These are phyloP conservation scores for Mus spretus DNA, from an alignment of 2,797 vertebrate genomes.

Conservation along the genomic window DNA sequence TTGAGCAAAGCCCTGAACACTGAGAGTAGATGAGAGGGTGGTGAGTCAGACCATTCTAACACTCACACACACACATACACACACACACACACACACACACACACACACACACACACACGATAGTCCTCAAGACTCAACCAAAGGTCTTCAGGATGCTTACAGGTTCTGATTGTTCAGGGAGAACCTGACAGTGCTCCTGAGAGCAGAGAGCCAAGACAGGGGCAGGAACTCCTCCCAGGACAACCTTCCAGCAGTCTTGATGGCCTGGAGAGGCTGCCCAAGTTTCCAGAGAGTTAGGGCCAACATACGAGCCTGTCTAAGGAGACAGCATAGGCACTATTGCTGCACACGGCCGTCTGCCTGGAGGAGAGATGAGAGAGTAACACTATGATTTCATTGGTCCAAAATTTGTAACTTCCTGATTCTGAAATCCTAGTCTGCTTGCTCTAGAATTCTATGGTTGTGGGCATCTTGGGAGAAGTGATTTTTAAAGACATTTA, in stretches of 20 bases:
- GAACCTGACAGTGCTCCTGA: not conserved
- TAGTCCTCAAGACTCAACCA: not conserved
- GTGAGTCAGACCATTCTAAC: not conserved
- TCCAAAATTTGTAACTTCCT: not conserved
- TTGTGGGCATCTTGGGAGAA: not conserved
- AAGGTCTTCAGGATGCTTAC: not conserved
- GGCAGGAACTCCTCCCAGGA: not conserved
- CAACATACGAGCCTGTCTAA: not conserved
- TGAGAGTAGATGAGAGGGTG: not conserved
- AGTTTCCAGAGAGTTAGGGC: not conserved
- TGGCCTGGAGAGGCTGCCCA: not conserved
- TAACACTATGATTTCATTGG: not conserved
- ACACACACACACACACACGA: not conserved
- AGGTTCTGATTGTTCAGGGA: not conserved
- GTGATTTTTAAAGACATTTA: not conserved
- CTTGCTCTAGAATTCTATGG: not conserved
- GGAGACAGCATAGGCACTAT: not conserved
- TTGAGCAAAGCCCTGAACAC: not conserved
- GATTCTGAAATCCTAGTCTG: not conserved
- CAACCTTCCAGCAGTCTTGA: not conserved
- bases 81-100: not conserved
- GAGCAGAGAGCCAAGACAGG: accelerated
- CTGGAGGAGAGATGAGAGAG: not conserved
- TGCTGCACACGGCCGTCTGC: not conserved
- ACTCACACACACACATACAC: not conserved